Percentiles rank a stretch among this genome's conserved stretches.
These are phyloP conservation scores for Lagorchestes hirsutus DNA, from an alignment of 2,797 vertebrate genomes.

Conservation along the genomic window DNA sequence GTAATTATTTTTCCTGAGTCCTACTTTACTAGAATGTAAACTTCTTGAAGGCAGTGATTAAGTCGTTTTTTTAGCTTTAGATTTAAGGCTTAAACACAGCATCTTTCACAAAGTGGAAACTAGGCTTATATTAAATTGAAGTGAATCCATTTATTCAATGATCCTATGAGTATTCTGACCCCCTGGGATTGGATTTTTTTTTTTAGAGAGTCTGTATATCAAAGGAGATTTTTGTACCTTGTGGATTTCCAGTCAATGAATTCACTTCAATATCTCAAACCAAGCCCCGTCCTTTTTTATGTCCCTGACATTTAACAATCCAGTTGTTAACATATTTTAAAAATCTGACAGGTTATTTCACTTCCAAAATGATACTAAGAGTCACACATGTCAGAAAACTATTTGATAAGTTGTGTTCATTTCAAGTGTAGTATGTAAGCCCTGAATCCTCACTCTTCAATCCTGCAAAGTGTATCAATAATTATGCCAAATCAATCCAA, in stretches of 20 bases:
- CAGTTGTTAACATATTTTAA: conserved; percentile 78
- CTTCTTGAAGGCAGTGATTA: background rate
- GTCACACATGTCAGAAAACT: conserved; percentile 76
- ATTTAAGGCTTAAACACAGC: background rate
- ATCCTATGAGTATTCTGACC: conserved; percentile 72
- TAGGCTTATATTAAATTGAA: rapidly evolving
- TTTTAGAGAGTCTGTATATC: background rate
- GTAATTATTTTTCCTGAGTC: background rate
- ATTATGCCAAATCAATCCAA: conserved; percentile 82
- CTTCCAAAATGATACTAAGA: conserved; percentile 79
- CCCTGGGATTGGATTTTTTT: conserved; percentile 66
- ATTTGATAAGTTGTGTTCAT: conserved; percentile 74
- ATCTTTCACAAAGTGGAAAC: conserved; percentile 25
- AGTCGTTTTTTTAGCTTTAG: background rate
- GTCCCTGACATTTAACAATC: conserved; percentile 72
- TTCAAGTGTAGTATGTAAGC: conserved; percentile 76
- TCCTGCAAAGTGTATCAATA: conserved; percentile 78
- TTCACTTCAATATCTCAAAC: conserved; percentile 49
- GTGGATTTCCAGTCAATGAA: conserved; percentile 65
- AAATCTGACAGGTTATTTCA: conserved; percentile 68
- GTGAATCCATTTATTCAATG: conserved; percentile 72
- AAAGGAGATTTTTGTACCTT: conserved; percentile 47
- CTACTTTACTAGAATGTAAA: background rate
- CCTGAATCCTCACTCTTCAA: conserved; percentile 79
- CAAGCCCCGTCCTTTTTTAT: conserved; percentile 69